Evolutionary conservation across 2,888 invertebrate genomes (phyloP).

Genomic region (Zaprionus obscuricornis): DNA sequence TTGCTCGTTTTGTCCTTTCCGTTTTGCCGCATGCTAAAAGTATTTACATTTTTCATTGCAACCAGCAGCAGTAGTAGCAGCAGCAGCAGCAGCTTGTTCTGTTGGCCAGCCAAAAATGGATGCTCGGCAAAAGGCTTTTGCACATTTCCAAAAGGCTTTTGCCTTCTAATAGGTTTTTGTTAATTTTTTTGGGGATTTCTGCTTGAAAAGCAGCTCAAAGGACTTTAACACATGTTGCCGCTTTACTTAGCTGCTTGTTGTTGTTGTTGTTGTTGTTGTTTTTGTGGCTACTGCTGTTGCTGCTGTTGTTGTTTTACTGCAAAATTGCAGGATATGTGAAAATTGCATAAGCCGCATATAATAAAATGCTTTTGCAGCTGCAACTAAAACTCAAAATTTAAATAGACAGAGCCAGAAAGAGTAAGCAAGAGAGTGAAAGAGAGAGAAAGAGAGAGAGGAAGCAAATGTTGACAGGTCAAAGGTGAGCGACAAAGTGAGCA

Average conservation of each 20-base stretch:
- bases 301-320: slow-evolving; percentile 14
- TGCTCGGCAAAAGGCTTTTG: too few relatives aligned
- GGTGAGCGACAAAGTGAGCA: slow-evolving; percentile 26
- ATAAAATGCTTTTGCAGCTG: slow-evolving; percentile 56
- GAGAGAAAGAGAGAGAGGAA: slow-evolving; percentile 11
- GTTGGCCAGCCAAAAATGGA: too few relatives aligned
- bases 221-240: slow-evolving; percentile 61
- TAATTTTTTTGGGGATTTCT: slow-evolving; percentile 68
- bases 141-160: slow-evolving; percentile 62
- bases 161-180: slow-evolving; percentile 73
- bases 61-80: slow-evolving; percentile 10
- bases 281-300: slow-evolving; percentile 12
- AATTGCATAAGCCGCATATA: slow-evolving; percentile 67
- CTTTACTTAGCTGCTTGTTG: slow-evolving; percentile 9
- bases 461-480: slow-evolving; percentile 50
- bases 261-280: slow-evolving; percentile 16
- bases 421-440: slow-evolving; percentile 3
- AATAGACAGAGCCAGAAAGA: slow-evolving; percentile 29
- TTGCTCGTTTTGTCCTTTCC: slow-evolving; percentile 36
- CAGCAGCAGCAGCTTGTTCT: not conserved
- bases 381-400: too few relatives aligned
- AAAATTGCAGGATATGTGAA: slow-evolving; percentile 53
- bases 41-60: slow-evolving; percentile 73
- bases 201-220: slow-evolving; percentile 56
- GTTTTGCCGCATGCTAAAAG: slow-evolving; percentile 66